Evolutionary conservation across 2,797 vertebrate genomes (phyloP), one percentile per base, ranked within the genome.

Genomic region (Acridotheres tristis): DNA sequence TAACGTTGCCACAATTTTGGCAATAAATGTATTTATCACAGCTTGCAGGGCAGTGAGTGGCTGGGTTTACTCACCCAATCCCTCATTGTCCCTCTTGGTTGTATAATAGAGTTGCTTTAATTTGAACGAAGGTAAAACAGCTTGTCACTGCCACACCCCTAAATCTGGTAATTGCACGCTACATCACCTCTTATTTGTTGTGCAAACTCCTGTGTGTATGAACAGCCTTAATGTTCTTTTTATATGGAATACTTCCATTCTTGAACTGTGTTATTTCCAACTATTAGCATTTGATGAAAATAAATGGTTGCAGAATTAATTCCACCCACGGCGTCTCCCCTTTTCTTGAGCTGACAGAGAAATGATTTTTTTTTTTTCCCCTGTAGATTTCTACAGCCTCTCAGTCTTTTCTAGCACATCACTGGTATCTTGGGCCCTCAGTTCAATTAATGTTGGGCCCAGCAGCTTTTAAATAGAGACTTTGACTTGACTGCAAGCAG

Each of bases 151-250:
- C 85, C 73, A 66, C 93, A 76, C 94, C 94, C 88, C 91, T 85
- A 88, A 94, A 96, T 96, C 88, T 96, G 95, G 93, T 96, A 96
- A 97, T 96, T 96, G 95, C 95, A 95, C 29, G 30, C 93, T 94
- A 84, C 94, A 93, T 92, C 93, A 93, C 94, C 85, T 94, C 95
- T 68, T 83, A 74, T 83, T 93, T 95, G 78, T 94, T 90, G 93
- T 90, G 75, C 77, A 94, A 81, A 88, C 85, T 96, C 96, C 95
- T 92, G 43, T 94, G 72, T 90, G 78, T 96, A 47, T 90, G 91
- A 78, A 91, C 68, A 96, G 76, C 75, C 74, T 55, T 78, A 53
- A 48, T 65, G 61, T 79, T 94, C 89, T 61, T 85, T 96, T 95
- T 85, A 85, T 77, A 91, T 59, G 73, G 90, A 92, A 85, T 81